A percentile compares a stretch with the other conserved stretches of the same genome.
These are phyloP conservation scores for Pandemis heparana DNA, from an alignment of 2,888 invertebrate species.

Conservation along the genomic window DNA sequence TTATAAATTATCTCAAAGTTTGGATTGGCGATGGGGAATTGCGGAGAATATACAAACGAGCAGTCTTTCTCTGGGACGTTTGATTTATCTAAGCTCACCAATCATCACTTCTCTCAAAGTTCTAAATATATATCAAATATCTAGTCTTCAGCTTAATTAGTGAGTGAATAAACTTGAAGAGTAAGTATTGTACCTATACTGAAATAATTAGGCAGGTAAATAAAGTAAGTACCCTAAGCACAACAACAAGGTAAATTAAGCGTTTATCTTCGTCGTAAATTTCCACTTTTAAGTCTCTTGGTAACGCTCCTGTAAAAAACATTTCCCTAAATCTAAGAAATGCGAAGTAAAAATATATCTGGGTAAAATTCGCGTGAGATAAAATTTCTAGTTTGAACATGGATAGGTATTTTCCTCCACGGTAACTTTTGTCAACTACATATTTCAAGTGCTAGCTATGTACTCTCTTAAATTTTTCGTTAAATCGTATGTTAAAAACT, in stretches of 20 bases:
- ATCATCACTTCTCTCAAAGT: background rate
- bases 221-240: background rate
- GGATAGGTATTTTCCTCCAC: too few species aligned
- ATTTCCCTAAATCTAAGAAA: constrained; percentile 46
- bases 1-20: background rate
- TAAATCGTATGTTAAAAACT: too few species aligned
- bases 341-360: background rate
- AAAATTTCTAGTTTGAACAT: background rate
- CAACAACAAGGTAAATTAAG: constrained; percentile 16
- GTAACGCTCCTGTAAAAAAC: constrained; percentile 58
- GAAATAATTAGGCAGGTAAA: constrained; percentile 1
- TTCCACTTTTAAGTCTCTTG: constrained; percentile 15
- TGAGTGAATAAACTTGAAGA: background rate
- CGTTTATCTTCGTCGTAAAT: constrained; percentile 19
- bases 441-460: too few species aligned
- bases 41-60: background rate
- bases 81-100: too few species aligned
- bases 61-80: too few species aligned
- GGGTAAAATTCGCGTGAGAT: background rate
- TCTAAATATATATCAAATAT: background rate
- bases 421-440: too few species aligned
- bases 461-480: too few species aligned
- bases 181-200: background rate
- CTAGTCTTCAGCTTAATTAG: background rate
- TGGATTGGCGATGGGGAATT: background rate